These are phyloP conservation scores for Temnothorax nylanderi DNA, from an alignment of 1,140 invertebrate genomes.

Conservation along the genomic window DNA sequence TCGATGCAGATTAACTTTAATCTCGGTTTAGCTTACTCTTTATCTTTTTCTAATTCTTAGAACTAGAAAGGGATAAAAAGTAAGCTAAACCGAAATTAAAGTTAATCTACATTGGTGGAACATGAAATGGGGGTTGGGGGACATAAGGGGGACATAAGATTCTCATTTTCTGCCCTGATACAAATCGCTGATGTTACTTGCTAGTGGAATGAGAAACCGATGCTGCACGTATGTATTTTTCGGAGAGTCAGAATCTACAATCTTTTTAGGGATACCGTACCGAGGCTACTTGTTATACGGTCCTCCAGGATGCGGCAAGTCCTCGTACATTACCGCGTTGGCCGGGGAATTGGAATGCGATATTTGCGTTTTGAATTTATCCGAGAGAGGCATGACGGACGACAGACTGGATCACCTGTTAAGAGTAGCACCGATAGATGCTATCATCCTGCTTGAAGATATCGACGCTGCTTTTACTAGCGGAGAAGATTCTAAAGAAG, in stretches of 20 bases:
- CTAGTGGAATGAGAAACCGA: too few relatives aligned
- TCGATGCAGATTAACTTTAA: too few relatives aligned
- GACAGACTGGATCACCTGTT: conserved; percentile 98
- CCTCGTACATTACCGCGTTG: conserved; percentile 97
- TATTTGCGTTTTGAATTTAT: conserved; percentile 98
- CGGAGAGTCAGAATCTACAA: not conserved
- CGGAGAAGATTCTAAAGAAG: conserved; percentile 91
- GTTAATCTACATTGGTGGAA: too few relatives aligned
- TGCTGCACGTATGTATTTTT: not conserved
- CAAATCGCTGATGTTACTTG: too few relatives aligned
- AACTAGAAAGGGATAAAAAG: too few relatives aligned
- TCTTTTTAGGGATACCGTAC: conserved; percentile 88
- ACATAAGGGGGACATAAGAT: too few relatives aligned
- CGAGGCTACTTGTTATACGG: conserved; percentile 97
- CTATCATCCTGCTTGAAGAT: conserved; percentile 98
- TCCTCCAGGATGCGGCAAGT: conserved; percentile 99
- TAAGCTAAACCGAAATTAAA: too few relatives aligned
- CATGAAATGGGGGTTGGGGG: too few relatives aligned
- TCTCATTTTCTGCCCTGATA: too few relatives aligned
- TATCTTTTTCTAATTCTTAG: too few relatives aligned
- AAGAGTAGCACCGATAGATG: conserved; percentile 95
- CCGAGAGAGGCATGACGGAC: conserved; percentile 97
- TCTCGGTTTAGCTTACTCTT: too few relatives aligned
- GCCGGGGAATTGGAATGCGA: conserved; percentile 97
- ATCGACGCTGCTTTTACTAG: conserved; percentile 98